Evolutionary conservation across 2,797 vertebrate species (phyloP), one percentile per base, ranked within the genome.

Genomic region (Amblyopsis hoosieri): DNA sequence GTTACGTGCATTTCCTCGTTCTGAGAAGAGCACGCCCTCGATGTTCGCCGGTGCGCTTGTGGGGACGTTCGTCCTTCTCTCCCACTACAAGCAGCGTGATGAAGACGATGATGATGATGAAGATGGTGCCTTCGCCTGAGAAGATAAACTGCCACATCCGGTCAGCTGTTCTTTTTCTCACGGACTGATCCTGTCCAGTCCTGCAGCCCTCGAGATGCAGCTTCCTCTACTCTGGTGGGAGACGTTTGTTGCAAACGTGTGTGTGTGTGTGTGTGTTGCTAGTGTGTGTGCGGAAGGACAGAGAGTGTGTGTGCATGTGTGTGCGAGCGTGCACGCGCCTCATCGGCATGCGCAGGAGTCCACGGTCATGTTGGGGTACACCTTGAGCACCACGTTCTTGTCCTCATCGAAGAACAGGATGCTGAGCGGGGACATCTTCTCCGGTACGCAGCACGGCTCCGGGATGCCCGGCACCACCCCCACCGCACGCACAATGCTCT

Each of bases 341-440:
- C 96, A 99, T 95, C 96, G 93, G 83, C 97, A 99, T 0, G 94
- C 96, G 7, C 98, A 99, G 31, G 95, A 97, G 62, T 98, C 96
- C 60, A 97, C 98, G 66, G 95, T 97, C 98, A 99, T 99, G 90
- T 97, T 98, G 72, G 97, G 96, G 72, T 99, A 99, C 13, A 97
- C 95, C 78, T 99, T 99, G 56, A 99, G 94, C 62, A 99, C 96
- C 58, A 99, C 96, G 0, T 99, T 99, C 81, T 95, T 95, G 82
- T 98, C 96, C 83, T 98, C 95, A 0, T 99, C 97, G 0, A 99
- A 94, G 90, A 97, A 99, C 3, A 99, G 91, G 84, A 99, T 97
- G 70, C 95, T 98, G 74, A 99, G 96, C 0, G 97, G 94, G 2
- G 96, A 95, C 97, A 99, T 98, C 88, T 94, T 98, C 80, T 99